phyloP scores from a whole-genome alignment of 2,113 vertebrate species.

The Neodontobutis hainanensis region DNA sequence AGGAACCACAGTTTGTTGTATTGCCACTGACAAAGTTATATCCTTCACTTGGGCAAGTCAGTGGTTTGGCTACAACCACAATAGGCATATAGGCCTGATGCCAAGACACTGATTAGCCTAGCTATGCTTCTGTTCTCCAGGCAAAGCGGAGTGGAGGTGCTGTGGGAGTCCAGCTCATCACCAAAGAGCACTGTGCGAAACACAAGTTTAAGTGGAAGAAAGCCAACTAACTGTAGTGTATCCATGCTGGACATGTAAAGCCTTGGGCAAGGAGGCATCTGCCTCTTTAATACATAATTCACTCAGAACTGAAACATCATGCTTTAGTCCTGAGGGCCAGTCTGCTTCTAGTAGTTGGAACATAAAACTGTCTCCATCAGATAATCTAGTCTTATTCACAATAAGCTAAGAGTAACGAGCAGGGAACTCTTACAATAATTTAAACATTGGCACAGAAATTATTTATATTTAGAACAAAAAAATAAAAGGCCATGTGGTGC shows the following conservation, averaged over 20 bases:
- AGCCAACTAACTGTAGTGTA: slow-evolving; percentile 69
- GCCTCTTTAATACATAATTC: slow-evolving; percentile 77
- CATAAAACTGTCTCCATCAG: slow-evolving; percentile 67
- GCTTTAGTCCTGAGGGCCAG: slow-evolving; percentile 60
- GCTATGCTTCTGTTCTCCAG: slow-evolving; percentile 66
- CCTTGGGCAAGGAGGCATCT: slow-evolving; percentile 74
- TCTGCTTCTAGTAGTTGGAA: slow-evolving; percentile 59
- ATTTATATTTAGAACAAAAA: slow-evolving; percentile 7
- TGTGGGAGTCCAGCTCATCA: slow-evolving; percentile 68
- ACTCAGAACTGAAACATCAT: slow-evolving; percentile 67
- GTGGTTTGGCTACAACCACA: slow-evolving; percentile 63
- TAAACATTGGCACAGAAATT: slow-evolving; percentile 2
- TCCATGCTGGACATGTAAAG: slow-evolving; percentile 72
- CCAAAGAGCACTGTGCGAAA: slow-evolving; percentile 70
- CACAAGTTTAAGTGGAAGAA: slow-evolving; percentile 75
- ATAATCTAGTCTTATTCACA: slow-evolving; percentile 46
- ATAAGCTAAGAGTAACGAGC: slow-evolving; percentile 16
- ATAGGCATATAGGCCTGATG: slow-evolving; percentile 62
- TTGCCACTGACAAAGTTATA: slow-evolving; percentile 55
- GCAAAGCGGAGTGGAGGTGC: slow-evolving; percentile 61
- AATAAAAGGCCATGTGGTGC: not conserved
- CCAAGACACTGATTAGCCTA: slow-evolving; percentile 75
- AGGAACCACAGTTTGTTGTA: slow-evolving; percentile 43
- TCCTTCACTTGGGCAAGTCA: slow-evolving; percentile 55
- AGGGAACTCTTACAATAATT: slow-evolving; percentile 2